phyloP scores from a whole-genome alignment of 2,888 invertebrate genomes.

The Flabesymbios commensalis region DNA sequence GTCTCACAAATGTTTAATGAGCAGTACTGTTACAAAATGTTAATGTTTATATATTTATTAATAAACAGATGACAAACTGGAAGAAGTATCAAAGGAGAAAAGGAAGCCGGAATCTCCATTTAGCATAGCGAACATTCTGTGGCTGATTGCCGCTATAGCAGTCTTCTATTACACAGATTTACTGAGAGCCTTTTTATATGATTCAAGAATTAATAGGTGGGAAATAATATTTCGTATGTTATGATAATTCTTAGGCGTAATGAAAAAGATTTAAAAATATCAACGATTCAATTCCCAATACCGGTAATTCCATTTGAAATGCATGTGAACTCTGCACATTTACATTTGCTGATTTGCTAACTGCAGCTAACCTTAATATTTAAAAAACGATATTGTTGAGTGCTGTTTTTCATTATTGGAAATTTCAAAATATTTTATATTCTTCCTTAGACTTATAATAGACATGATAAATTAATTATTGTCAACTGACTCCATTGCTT shows the following conservation, averaged over 20 bases:
- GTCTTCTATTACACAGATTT: slow-evolving; percentile 57
- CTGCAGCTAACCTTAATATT: not conserved
- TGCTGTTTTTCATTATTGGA: not conserved
- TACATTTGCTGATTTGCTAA: too few species aligned
- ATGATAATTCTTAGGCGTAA: not conserved
- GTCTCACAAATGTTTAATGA: too few species aligned
- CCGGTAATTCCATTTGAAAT: too few species aligned
- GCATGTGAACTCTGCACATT: too few species aligned
- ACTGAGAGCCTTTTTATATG: slow-evolving; percentile 45
- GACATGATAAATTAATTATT: not conserved
- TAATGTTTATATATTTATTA: too few species aligned
- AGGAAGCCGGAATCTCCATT: slow-evolving; percentile 31
- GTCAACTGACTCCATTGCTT: slow-evolving; percentile 22
- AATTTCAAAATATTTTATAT: not conserved
- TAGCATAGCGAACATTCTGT: slow-evolving; percentile 52
- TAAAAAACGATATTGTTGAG: not conserved
- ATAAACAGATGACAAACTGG: too few species aligned
- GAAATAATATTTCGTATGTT: not conserved
- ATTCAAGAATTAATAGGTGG: slow-evolving; percentile 52
- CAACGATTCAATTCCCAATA: not conserved
- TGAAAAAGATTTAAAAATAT: not conserved
- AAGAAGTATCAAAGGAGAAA: too few species aligned
- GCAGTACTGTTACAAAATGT: too few species aligned
- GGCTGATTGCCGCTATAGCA: slow-evolving; percentile 51
- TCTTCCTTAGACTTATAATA: not conserved